Evolutionary conservation across 2,888 invertebrate genomes (phyloP).

Genomic region (Fragum whitleyi): DNA sequence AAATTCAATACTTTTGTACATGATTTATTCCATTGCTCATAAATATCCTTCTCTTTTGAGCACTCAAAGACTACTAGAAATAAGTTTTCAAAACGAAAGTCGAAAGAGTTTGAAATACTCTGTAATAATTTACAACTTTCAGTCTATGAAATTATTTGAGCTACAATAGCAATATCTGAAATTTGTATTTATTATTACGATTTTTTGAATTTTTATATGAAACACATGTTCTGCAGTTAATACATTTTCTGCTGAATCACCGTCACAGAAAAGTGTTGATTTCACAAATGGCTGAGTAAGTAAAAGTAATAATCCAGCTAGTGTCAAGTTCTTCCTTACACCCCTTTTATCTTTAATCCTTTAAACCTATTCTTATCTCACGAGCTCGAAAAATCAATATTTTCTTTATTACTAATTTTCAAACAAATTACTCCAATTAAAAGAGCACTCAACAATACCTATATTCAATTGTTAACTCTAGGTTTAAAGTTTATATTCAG

Average conservation of each 20-base stretch:
- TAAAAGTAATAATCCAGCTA: background rate
- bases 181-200: too few relatives aligned
- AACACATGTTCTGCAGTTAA: too few relatives aligned
- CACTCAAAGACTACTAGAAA: too few relatives aligned
- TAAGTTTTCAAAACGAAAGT: too few relatives aligned
- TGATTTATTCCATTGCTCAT: background rate
- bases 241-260: background rate
- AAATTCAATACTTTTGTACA: too few relatives aligned
- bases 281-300: background rate
- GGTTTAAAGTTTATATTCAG: conserved; percentile 10
- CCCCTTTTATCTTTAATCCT: conserved; percentile 22
- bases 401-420: conserved; percentile 27
- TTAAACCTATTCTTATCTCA: conserved; percentile 21
- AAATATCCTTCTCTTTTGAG: background rate
- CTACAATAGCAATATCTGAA: too few relatives aligned
- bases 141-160: too few relatives aligned
- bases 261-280: background rate
- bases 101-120: too few relatives aligned
- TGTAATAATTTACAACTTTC: too few relatives aligned
- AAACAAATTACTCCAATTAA: conserved; percentile 25
- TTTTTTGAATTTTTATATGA: too few relatives aligned
- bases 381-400: conserved; percentile 26
- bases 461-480: conserved; percentile 20
- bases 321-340: conserved; percentile 11
- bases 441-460: conserved; percentile 15